Conservation (phyloP, 2,888 invertebrate genomes). For the Philhelius pedissequus region DNA sequence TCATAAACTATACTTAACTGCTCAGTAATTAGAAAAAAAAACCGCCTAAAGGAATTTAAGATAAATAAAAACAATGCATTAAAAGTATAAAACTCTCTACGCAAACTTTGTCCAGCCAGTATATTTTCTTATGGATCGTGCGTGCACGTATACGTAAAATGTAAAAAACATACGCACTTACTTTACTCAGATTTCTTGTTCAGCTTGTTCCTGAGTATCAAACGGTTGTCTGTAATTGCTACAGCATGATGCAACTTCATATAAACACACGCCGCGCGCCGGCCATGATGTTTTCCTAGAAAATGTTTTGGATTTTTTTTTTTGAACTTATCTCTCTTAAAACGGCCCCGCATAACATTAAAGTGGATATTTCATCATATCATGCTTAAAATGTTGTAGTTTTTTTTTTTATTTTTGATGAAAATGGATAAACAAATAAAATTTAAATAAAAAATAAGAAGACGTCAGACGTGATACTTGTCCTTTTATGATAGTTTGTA, state of each 20-base stretch:
- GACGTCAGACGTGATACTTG: not conserved
- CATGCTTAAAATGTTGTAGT: not conserved
- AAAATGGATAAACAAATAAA: constrained; percentile 36
- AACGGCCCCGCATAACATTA: not conserved
- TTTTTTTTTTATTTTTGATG: constrained; percentile 26
- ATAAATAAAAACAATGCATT: not conserved
- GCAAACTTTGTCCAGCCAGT: constrained; percentile 21
- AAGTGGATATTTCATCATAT: constrained; percentile 45
- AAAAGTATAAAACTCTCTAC: not conserved
- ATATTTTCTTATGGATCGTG: constrained; percentile 9
- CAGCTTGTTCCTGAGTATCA: constrained; percentile 17
- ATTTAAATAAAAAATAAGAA: not conserved
- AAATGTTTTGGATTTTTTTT: constrained; percentile 2
- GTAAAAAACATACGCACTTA: constrained; percentile 6
- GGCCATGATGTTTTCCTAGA: constrained; percentile 30
- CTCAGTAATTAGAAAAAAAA: constrained; percentile 1
- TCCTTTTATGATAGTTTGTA: not conserved
- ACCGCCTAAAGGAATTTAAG: not conserved
- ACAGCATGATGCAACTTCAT: constrained; percentile 57
- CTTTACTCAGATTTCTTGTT: constrained; percentile 45
- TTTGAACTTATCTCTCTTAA: not conserved
- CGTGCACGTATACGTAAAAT: not conserved
- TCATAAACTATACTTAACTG: not conserved
- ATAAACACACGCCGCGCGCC: not conserved
- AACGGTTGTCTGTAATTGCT: constrained; percentile 46